Percentiles rank a stretch among this genome's conserved stretches.
Evolutionary conservation across 2,797 vertebrate genomes (phyloP).

Genomic region (Myioborus melanocephalus): DNA sequence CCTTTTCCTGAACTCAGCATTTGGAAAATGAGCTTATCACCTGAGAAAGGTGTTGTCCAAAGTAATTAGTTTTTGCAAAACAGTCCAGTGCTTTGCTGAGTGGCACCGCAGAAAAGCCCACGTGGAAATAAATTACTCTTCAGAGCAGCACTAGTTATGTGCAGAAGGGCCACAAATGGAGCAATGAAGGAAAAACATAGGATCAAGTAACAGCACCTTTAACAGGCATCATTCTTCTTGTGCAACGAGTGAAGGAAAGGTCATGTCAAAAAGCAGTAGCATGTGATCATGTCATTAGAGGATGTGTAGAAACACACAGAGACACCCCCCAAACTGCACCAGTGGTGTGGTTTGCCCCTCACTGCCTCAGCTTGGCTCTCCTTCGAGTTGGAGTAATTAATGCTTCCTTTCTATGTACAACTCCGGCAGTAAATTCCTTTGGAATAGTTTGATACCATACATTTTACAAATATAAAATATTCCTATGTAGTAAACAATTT

Average conservation of each 20-base stretch:
- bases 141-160: background rate
- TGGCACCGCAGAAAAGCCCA: background rate
- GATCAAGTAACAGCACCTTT: background rate
- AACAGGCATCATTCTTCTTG: background rate
- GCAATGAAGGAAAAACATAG: background rate
- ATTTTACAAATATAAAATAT: background rate
- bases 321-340: fast-evolving
- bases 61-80: slow-evolving; percentile 24
- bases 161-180: background rate
- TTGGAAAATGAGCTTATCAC: background rate
- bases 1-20: background rate
- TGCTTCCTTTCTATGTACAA: background rate
- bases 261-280: background rate
- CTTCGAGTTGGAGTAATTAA: background rate
- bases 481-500: background rate
- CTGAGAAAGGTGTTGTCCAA: slow-evolving; percentile 5
- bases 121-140: slow-evolving; percentile 1
- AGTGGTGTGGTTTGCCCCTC: background rate
- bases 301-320: background rate
- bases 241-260: background rate
- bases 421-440: background rate
- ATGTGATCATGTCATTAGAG: background rate
- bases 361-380: background rate
- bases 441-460: background rate
- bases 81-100: slow-evolving; percentile 10